Conservation (phyloP, 1,140 invertebrate genomes). For the Forficula auricularia region DNA sequence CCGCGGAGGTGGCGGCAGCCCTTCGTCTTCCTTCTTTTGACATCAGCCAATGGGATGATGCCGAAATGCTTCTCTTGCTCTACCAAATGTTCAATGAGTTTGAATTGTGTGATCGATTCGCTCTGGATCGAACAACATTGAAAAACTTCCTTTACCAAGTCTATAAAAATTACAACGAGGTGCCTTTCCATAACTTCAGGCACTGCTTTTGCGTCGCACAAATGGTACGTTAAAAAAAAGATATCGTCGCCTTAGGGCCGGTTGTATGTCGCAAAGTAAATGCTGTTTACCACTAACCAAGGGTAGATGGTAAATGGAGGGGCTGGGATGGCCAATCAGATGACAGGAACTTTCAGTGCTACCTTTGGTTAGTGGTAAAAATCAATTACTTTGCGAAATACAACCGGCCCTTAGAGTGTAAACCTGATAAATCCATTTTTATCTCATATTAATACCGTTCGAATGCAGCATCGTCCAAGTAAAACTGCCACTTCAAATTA, state of each 20-base stretch:
- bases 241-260: not conserved
- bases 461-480: no score
- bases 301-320: not conserved
- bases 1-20: conserved; percentile 37
- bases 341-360: no score
- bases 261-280: not conserved
- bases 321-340: not conserved
- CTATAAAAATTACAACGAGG: conserved; percentile 77
- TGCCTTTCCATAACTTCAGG: conserved; percentile 78
- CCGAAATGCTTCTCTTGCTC: conserved; percentile 61
- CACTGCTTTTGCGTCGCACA: conserved; percentile 81
- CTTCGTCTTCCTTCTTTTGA: conserved; percentile 61
- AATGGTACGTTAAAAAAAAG: conserved; percentile 49
- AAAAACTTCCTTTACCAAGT: conserved; percentile 59
- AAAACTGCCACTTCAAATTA: no score
- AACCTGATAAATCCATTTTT: no score
- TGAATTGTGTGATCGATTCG: conserved; percentile 54
- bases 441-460: no score
- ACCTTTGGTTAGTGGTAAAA: not conserved
- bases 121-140: conserved; percentile 52
- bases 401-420: not conserved
- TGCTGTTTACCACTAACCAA: not conserved
- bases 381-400: not conserved
- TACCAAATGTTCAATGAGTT: conserved; percentile 73
- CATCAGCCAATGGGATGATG: conserved; percentile 66